Percentiles rank a stretch among this genome's conserved stretches.
Evolutionary conservation across 2,797 vertebrate species (phyloP).

Genomic region (Aulostomus chinensis): DNA sequence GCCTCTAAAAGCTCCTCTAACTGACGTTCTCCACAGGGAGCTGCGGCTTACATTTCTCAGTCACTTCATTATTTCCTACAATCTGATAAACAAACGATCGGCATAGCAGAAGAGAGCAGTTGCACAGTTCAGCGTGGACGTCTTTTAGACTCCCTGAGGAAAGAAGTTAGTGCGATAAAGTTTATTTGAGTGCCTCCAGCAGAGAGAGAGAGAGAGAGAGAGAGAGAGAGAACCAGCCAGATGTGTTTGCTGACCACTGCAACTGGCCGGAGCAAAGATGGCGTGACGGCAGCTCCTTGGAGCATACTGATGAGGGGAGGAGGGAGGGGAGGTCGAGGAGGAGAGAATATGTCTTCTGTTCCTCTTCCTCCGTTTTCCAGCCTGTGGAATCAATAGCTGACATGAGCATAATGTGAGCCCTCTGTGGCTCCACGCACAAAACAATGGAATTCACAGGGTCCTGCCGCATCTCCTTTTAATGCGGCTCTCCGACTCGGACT

Average conservation of each 20-base stretch:
- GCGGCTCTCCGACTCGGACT: conserved; percentile 40
- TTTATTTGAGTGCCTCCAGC: no score
- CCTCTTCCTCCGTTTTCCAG: conserved; percentile 22
- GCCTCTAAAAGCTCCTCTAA: conserved; percentile 52
- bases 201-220: neutral
- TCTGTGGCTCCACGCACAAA: conserved; percentile 43
- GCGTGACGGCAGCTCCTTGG: conserved; percentile 51
- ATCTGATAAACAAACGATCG: conserved; percentile 15
- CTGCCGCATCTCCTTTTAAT: conserved; percentile 36
- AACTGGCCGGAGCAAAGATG: conserved; percentile 64
- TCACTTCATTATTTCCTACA: conserved; percentile 19
- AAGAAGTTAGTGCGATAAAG: no score
- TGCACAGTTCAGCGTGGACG: no score
- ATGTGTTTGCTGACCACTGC: conserved; percentile 36
- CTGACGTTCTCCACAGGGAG: conserved; percentile 29
- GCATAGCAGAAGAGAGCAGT: neutral
- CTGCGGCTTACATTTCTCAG: conserved; percentile 8
- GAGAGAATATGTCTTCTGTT: conserved; percentile 73
- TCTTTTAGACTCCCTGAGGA: neutral
- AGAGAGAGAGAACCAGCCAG: neutral
- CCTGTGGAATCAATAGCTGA: conserved; percentile 72
- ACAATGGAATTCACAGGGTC: conserved; percentile 60
- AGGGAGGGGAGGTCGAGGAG: conserved; percentile 26
- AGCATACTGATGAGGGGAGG: conserved; percentile 63
- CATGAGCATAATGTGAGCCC: conserved; percentile 62